These are phyloP conservation scores for Zaprionus camerounensis DNA, from an alignment of 1,140 invertebrate genomes.

Conservation along the genomic window DNA sequence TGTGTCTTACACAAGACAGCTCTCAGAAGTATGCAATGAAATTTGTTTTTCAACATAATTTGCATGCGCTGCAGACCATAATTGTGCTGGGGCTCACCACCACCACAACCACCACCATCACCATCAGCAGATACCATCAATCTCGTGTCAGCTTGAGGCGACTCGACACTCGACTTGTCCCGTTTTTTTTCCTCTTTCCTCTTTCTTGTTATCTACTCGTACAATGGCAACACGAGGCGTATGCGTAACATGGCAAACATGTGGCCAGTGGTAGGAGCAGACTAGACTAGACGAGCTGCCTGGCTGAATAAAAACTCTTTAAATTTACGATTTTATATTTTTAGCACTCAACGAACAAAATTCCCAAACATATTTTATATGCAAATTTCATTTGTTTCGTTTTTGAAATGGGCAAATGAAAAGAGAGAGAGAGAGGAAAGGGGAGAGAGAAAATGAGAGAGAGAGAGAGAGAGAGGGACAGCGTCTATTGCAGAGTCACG, in stretches of 20 bases:
- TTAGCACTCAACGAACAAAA: conserved; percentile 1
- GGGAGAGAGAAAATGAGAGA: background rate
- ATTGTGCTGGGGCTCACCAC: conserved; percentile 1
- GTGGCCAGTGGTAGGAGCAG: background rate
- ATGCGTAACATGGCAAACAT: conserved; percentile 24
- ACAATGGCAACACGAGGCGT: conserved; percentile 9
- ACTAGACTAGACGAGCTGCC: too few species aligned
- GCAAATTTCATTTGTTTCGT: conserved; percentile 23
- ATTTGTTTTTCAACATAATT: conserved; percentile 4
- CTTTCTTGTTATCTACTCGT: conserved; percentile 9
- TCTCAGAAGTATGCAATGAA: conserved; percentile 42
- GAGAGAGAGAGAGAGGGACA: too few species aligned
- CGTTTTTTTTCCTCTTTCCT: background rate
- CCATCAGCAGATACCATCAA: conserved; percentile 23
- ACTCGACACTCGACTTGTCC: conserved; percentile 11
- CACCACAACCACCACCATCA: background rate
- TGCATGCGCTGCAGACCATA: conserved; percentile 23
- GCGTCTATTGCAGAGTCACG: background rate
- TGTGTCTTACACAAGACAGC: background rate
- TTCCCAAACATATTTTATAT: conserved; percentile 24
- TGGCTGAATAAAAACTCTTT: conserved; percentile 12
- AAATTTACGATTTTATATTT: conserved; percentile 22
- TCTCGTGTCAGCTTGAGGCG: conserved; percentile 28
- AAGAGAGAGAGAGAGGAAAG: background rate
- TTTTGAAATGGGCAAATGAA: background rate